Evolutionary conservation across 2,797 vertebrate genomes (phyloP), one percentile per base, ranked within the genome.

Genomic region (Podarcis lilfordi): DNA sequence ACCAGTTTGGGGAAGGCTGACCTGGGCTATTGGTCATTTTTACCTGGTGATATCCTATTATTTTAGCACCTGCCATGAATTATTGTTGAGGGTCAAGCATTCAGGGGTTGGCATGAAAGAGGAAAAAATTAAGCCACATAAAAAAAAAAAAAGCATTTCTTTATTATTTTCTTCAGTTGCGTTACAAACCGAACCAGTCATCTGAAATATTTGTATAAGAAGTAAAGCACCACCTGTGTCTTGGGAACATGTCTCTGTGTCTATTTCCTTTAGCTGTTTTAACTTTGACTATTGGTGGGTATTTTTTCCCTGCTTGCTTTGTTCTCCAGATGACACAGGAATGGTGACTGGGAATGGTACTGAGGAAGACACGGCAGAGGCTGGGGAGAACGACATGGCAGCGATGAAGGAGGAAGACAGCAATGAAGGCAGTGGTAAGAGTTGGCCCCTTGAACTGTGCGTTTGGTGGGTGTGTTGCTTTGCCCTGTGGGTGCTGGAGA

Each of bases 381-480:
- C 19, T 19, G 84, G 5, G 6, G 55, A 32, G 15, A 55, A 59
- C n/a, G 32, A 64, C 11, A 8, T 77, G 3, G 8, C 35, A n/a
- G 72, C 64, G 11, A 40, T 45, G 75, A 74, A 77, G 55, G 84
- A 85, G 17, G 84, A 85, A 77, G 59, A 25, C 55, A 66, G 84
- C 84, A 85, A n/a, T 43, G 72, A 37, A 64, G 37, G 59, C 72
- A 76, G 84, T 2, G 84, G 84, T 85, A 84, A 84, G 82, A 77
- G n/a, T 8, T 23, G 17, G 8, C n/a, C 69, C 29, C 21, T 23
- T 25, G 68, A 9, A 35, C 79, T 61, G 17, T 9, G 64, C 0
- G 1, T 25, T 40, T 76, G 21, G 19, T n/a, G 29, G 15, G 15
- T 5, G 7, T 61, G 23, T n/a, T 75, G 32, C 32, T 55, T 72